Evolutionary conservation across 2,888 invertebrate genomes (phyloP).

Genomic region (Eupithecia inturbata): DNA sequence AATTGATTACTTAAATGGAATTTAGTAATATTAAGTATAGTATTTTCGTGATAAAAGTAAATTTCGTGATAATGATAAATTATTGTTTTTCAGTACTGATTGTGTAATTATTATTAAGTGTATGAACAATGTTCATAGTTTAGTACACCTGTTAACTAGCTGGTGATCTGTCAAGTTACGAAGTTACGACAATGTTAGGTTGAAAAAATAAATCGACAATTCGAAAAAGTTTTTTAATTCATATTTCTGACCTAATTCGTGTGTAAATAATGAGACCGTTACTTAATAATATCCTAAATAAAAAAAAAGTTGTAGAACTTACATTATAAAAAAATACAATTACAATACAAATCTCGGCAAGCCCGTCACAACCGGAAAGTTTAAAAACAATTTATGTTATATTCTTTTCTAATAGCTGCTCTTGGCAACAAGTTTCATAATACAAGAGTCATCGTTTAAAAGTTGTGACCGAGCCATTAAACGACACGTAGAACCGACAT

Average conservation of each 20-base stretch:
- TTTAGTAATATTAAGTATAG: constrained; percentile 79
- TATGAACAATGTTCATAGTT: constrained; percentile 83
- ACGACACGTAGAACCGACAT: background rate
- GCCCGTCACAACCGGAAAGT: background rate
- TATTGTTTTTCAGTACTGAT: constrained; percentile 81
- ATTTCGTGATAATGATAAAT: constrained; percentile 81
- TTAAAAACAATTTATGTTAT: background rate
- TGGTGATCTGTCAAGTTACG: constrained; percentile 80
- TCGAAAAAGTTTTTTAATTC: constrained; percentile 68
- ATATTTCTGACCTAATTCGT: background rate
- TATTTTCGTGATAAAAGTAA: constrained; percentile 82
- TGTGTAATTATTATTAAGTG: constrained; percentile 78
- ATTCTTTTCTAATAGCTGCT: background rate
- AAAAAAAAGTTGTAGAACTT: too few species aligned
- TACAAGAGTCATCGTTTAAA: background rate
- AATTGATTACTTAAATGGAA: constrained; percentile 76
- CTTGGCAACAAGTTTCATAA: constrained; percentile 3
- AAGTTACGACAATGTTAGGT: constrained; percentile 82
- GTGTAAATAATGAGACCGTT: background rate
- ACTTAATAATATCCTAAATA: background rate
- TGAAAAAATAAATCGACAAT: constrained; percentile 79
- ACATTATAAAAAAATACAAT: background rate
- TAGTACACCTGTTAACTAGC: constrained; percentile 82
- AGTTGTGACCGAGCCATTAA: background rate
- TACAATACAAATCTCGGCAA: background rate